These are phyloP conservation scores for Triops cancriformis DNA, from an alignment of 1,140 invertebrate genomes.

Conservation along the genomic window DNA sequence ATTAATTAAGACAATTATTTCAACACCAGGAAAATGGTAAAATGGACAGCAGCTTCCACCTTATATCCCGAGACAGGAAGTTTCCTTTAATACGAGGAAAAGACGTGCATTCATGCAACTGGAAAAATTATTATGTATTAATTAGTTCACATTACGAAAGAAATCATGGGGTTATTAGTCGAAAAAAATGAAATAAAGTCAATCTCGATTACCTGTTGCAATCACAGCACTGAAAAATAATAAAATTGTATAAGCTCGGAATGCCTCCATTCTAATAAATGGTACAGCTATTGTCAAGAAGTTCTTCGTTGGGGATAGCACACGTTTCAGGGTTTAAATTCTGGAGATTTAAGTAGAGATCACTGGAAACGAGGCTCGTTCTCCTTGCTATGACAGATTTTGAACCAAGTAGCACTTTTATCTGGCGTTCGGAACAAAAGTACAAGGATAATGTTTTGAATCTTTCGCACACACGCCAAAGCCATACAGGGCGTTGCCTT, in stretches of 20 bases:
- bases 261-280: background rate
- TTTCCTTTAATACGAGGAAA: too few relatives aligned
- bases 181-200: background rate
- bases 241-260: background rate
- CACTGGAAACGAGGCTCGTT: background rate
- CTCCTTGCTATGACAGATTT: background rate
- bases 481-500: background rate
- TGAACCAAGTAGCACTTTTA: background rate
- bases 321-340: too few relatives aligned
- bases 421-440: background rate
- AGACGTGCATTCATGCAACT: too few relatives aligned
- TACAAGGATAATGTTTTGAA: constrained; percentile 4
- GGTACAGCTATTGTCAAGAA: background rate
- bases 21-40: constrained; percentile 18
- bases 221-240: background rate
- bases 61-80: background rate
- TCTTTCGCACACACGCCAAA: background rate
- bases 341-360: background rate
- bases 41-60: background rate
- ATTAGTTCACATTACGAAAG: too few relatives aligned
- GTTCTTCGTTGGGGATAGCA: too few relatives aligned
- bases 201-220: background rate
- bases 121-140: too few relatives aligned
- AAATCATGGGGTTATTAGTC: background rate
- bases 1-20: constrained; percentile 3